Evolutionary conservation across 2,888 invertebrate species (phyloP).

Genomic region (Chrysotoxum bicinctum): DNA sequence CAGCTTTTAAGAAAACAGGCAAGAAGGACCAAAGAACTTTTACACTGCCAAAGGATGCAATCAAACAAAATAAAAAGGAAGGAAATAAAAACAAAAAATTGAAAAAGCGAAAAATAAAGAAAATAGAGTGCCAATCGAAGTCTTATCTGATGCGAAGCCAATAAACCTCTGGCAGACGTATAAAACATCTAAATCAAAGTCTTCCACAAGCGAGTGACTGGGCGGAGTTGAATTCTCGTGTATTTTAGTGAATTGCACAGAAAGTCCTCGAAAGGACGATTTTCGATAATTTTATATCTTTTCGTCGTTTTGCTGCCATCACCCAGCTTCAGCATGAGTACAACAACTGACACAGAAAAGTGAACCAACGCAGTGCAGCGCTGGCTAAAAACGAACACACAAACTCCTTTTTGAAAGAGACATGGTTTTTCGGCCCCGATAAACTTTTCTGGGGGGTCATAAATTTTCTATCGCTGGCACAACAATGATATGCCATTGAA

Average conservation of each 20-base stretch:
- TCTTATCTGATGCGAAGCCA: slow-evolving; percentile 73
- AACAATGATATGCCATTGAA: slow-evolving; percentile 42
- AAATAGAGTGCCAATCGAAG: slow-evolving; percentile 72
- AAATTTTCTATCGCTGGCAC: slow-evolving; percentile 48
- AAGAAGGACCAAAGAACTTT: slow-evolving; percentile 36
- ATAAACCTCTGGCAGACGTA: slow-evolving; percentile 72
- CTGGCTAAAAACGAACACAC: slow-evolving; percentile 7
- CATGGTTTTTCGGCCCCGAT: not conserved
- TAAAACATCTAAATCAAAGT: slow-evolving; percentile 72
- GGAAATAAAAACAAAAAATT: slow-evolving; percentile 8
- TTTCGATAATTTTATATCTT: slow-evolving; percentile 48
- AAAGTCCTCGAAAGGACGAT: slow-evolving; percentile 11
- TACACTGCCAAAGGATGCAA: slow-evolving; percentile 45
- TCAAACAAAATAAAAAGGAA: slow-evolving; percentile 42
- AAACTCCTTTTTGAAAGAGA: not conserved
- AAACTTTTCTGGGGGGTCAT: slow-evolving; percentile 54
- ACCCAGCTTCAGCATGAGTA: not conserved
- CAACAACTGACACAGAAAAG: slow-evolving; percentile 49
- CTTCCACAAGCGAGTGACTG: slow-evolving; percentile 44
- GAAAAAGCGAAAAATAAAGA: slow-evolving; percentile 19
- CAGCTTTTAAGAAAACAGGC: slow-evolving; percentile 10
- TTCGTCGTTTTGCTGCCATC: slow-evolving; percentile 14
- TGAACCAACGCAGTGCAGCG: not conserved
- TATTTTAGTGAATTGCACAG: slow-evolving; percentile 12
- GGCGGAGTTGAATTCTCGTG: slow-evolving; percentile 35